Percentiles rank a stretch among this genome's conserved stretches.
These are phyloP conservation scores for Luscinia megarhynchos DNA, from an alignment of 2,797 vertebrate genomes.

Conservation along the genomic window DNA sequence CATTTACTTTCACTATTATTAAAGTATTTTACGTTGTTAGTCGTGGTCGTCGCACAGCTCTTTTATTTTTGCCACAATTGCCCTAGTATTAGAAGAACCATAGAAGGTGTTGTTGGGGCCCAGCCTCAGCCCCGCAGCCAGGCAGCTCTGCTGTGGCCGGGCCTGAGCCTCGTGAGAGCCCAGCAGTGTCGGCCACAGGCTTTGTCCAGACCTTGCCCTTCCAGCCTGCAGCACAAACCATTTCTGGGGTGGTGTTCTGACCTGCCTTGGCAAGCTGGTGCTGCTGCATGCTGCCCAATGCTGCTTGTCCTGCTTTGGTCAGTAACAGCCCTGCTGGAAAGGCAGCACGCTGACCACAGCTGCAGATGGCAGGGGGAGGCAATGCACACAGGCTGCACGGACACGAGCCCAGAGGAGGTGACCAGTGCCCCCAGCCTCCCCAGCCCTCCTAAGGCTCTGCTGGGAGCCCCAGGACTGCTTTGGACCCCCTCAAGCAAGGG, in stretches of 20 bases:
- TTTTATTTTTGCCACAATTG: no score
- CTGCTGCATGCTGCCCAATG: background rate
- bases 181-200: background rate
- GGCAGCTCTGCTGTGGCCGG: background rate
- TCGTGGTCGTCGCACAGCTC: no score
- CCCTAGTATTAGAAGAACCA: no score
- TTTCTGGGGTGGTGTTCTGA: background rate
- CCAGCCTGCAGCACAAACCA: background rate
- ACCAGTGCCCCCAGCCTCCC: background rate
- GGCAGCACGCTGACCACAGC: background rate
- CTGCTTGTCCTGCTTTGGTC: background rate
- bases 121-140: no score
- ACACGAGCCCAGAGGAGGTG: background rate
- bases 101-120: no score
- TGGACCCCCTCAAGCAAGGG: background rate
- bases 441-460: background rate
- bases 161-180: fast-evolving
- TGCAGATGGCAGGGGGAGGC: background rate
- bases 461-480: background rate
- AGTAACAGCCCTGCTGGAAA: background rate
- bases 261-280: background rate
- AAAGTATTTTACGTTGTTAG: no score
- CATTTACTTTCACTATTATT: no score
- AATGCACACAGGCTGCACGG: background rate
- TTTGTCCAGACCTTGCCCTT: fast-evolving